Evolutionary conservation across 2,797 vertebrate species (phyloP).

Genomic region (Falco novaeseelandiae): DNA sequence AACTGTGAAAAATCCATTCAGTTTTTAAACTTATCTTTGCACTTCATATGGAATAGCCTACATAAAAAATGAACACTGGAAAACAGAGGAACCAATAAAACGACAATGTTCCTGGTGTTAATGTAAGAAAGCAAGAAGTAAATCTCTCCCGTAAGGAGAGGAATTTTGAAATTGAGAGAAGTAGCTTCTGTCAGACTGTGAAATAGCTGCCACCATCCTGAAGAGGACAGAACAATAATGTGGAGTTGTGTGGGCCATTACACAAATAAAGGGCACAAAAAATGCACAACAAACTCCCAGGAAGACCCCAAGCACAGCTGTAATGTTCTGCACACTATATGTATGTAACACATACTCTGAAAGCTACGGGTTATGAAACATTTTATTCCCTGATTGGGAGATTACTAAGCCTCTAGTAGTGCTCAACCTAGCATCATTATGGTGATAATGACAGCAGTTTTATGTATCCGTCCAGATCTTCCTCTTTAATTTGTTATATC

Average conservation of each 20-base stretch:
- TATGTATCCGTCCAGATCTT: background rate
- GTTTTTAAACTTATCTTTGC: conserved; percentile 14
- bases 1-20: background rate
- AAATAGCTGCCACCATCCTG: background rate
- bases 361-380: background rate
- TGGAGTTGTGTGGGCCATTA: background rate
- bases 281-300: background rate
- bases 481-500: background rate
- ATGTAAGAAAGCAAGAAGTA: background rate
- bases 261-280: background rate
- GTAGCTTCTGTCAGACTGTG: background rate
- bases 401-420: background rate
- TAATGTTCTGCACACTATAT: background rate
- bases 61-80: conserved; percentile 7
- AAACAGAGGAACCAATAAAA: conserved; percentile 9
- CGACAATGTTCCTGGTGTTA: background rate
- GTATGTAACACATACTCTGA: background rate
- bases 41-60: background rate
- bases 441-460: background rate
- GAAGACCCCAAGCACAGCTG: background rate
- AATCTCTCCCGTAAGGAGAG: background rate
- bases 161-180: background rate
- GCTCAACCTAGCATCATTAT: background rate
- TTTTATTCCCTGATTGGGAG: background rate
- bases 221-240: background rate